Conservation (phyloP, 2,797 vertebrate genomes). For the Odontamblyopus rebecca region DNA sequence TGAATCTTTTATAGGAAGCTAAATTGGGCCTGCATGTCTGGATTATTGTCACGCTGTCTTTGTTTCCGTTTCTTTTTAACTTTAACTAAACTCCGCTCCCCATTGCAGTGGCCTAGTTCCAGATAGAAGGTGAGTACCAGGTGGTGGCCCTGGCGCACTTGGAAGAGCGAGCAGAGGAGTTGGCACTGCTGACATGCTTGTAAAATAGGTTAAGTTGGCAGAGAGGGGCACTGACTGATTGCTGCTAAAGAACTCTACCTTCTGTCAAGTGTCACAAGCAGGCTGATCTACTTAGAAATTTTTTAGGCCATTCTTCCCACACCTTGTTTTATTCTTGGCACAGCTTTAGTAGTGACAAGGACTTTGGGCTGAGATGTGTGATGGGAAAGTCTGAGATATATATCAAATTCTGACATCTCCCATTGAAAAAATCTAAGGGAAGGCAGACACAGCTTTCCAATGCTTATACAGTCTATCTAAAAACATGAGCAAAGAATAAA, state of each 20-base stretch:
- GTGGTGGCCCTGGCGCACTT: slow-evolving; percentile 20
- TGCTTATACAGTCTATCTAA: not conserved
- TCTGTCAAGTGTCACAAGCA: slow-evolving; percentile 10
- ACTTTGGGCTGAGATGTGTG: not conserved
- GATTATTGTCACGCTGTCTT: not conserved
- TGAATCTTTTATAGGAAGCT: not conserved
- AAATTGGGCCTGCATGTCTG: not conserved
- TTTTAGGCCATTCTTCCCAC: slow-evolving; percentile 7
- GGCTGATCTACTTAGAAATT: slow-evolving; percentile 7
- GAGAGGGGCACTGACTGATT: not conserved
- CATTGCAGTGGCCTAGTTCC: slow-evolving; percentile 26
- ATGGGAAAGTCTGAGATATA: not conserved
- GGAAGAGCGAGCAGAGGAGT: slow-evolving; percentile 14
- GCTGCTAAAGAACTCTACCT: slow-evolving; percentile 1
- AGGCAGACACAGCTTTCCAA: not conserved
- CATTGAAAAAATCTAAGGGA: not conserved
- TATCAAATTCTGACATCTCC: slow-evolving; percentile 2
- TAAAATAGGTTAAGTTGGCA: slow-evolving; percentile 16
- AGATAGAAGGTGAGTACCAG: slow-evolving; percentile 32
- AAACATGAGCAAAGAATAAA: not conserved
- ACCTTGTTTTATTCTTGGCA: slow-evolving; percentile 8
- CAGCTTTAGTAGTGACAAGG: slow-evolving; percentile 3
- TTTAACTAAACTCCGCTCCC: slow-evolving; percentile 9
- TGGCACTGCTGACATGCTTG: slow-evolving; percentile 20
- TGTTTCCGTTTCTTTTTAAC: not conserved